Evolutionary conservation across 1,140 invertebrate genomes (phyloP).

Genomic region (Zophobas morio): DNA sequence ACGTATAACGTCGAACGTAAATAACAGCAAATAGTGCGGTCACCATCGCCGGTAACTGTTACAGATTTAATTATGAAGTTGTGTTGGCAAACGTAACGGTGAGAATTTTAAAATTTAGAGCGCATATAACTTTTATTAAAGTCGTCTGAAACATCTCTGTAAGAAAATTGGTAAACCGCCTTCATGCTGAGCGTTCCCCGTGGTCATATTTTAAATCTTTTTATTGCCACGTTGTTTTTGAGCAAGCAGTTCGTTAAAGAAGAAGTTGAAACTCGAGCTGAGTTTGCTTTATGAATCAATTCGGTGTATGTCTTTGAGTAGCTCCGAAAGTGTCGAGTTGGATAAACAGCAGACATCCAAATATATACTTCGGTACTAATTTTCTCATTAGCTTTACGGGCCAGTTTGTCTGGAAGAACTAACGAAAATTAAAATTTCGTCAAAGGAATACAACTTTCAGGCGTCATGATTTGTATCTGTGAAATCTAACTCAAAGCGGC

Average conservation of each 20-base stretch:
- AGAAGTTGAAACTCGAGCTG: constrained; percentile 14
- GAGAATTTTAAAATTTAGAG: constrained; percentile 21
- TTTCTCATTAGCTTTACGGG: background rate
- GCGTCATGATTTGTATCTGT: too few species aligned
- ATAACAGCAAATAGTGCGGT: too few species aligned
- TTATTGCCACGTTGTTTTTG: constrained; percentile 37
- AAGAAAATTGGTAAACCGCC: constrained; percentile 41
- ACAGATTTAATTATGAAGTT: constrained; percentile 29
- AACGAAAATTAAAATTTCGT: background rate
- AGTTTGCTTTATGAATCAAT: constrained; percentile 24
- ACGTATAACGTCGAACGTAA: too few species aligned
- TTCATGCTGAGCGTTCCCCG: constrained; percentile 34
- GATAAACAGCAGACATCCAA: too few species aligned
- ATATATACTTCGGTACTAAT: too few species aligned
- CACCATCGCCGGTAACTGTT: background rate
- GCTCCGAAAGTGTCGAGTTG: too few species aligned
- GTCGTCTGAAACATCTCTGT: constrained; percentile 34
- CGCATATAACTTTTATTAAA: constrained; percentile 42
- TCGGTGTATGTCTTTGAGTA: background rate
- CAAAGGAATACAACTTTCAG: background rate
- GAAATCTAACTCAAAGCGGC: too few species aligned
- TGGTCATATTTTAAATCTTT: constrained; percentile 43
- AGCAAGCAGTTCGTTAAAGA: constrained; percentile 30
- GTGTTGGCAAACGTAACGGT: constrained; percentile 1
- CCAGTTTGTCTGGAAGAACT: background rate